Conservation (phyloP, 2,797 vertebrate genomes). For the Rhinella marina region DNA sequence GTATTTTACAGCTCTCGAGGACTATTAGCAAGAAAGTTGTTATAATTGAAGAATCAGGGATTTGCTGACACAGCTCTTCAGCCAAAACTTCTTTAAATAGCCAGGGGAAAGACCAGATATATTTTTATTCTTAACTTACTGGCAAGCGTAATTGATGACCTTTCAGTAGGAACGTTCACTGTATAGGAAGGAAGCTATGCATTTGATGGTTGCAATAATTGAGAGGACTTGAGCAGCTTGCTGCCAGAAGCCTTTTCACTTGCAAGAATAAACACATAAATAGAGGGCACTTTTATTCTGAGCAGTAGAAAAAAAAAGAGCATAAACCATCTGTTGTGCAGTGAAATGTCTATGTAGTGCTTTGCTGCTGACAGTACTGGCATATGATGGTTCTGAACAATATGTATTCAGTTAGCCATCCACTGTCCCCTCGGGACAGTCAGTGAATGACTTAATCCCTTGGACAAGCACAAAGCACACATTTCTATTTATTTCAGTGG, state of each 20-base stretch:
- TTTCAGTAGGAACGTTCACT: constrained; percentile 29
- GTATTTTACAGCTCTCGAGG: neutral
- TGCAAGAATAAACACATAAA: constrained; percentile 52
- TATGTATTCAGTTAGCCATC: constrained; percentile 29
- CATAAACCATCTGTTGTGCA: constrained; percentile 54
- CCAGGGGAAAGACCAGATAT: constrained; percentile 26
- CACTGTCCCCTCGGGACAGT: constrained; percentile 36
- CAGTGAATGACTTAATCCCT: constrained; percentile 49
- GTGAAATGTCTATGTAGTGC: constrained; percentile 36
- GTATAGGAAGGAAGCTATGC: constrained; percentile 11
- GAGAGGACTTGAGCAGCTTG: constrained; percentile 48
- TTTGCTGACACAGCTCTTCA: constrained; percentile 9
- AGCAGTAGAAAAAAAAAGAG: constrained; percentile 28
- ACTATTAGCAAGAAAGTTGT: constrained; percentile 12
- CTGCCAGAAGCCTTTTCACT: constrained; percentile 49
- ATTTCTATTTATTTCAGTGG: neutral
- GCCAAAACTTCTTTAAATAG: constrained; percentile 18
- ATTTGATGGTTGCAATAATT: constrained; percentile 30
- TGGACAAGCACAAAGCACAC: constrained; percentile 41
- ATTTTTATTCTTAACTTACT: constrained; percentile 31
- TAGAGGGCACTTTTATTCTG: constrained; percentile 43
- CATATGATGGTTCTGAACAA: constrained; percentile 41
- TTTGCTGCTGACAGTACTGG: constrained; percentile 40
- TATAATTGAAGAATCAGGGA: neutral
- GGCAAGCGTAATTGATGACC: constrained; percentile 41